A percentile compares a stretch with the other conserved stretches of the same genome.
These are phyloP conservation scores for Piprites chloris DNA, from an alignment of 2,113 vertebrate genomes.

Conservation along the genomic window DNA sequence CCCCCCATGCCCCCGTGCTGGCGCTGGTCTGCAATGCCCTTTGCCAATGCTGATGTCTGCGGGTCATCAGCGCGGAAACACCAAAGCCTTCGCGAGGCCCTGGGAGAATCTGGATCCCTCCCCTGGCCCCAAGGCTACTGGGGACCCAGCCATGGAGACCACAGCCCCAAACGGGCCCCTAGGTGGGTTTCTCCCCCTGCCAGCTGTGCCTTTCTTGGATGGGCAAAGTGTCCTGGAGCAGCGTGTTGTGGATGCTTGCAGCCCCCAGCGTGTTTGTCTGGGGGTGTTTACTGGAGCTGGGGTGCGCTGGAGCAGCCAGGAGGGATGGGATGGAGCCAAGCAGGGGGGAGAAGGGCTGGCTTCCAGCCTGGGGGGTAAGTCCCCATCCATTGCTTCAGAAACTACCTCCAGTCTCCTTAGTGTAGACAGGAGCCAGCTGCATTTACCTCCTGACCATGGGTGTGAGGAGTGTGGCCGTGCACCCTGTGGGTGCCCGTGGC, in stretches of 20 bases:
- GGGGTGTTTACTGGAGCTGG: not conserved
- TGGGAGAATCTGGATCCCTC: not conserved
- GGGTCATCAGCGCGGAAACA: fast-evolving
- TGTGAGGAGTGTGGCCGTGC: fast-evolving
- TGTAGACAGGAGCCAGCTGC: fast-evolving
- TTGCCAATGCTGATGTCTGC: not conserved
- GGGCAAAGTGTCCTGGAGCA: not conserved
- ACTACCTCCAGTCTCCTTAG: fast-evolving
- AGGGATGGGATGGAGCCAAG: not conserved
- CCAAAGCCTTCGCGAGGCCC: too few species aligned
- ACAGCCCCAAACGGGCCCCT: fast-evolving
- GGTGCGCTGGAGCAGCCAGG: fast-evolving
- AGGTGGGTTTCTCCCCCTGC: not conserved
- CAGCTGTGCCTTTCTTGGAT: fast-evolving
- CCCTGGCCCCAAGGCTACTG: not conserved
- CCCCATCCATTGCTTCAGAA: not conserved
- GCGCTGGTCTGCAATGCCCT: not conserved
- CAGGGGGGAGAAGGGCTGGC: not conserved
- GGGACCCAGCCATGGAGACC: fast-evolving
- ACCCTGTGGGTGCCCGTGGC: not conserved
- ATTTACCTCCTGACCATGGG: fast-evolving
- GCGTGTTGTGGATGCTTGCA: fast-evolving
- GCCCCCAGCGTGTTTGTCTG: not conserved
- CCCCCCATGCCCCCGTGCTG: not conserved
- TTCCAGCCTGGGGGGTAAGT: not conserved